Evolutionary conservation across 2,113 vertebrate genomes (phyloP).

Genomic region (Apistogramma diplotaenia): DNA sequence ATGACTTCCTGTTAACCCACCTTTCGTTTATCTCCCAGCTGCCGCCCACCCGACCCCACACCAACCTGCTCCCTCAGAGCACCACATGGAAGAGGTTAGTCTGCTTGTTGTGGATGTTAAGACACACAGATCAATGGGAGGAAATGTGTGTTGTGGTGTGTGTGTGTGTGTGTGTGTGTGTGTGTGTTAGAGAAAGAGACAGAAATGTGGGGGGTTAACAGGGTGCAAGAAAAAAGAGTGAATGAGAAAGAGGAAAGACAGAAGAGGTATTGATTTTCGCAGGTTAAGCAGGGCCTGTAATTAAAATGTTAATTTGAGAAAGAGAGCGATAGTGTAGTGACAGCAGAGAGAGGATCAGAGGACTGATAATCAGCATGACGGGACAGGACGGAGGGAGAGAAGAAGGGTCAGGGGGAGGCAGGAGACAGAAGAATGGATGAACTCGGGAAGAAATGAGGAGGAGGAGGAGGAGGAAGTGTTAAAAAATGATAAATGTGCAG

Average conservation of each 20-base stretch:
- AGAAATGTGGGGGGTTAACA: not conserved
- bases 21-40: not conserved
- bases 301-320: slow-evolving; percentile 99
- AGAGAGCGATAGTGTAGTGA: slow-evolving; percentile 98
- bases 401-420: not conserved
- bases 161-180: slow-evolving; percentile 36
- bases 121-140: slow-evolving; percentile 85
- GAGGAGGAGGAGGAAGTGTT: not conserved
- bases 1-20: not conserved
- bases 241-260: slow-evolving; percentile 28
- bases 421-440: not conserved
- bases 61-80: slow-evolving; percentile 13
- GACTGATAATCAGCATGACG: slow-evolving; percentile 86
- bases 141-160: slow-evolving; percentile 65
- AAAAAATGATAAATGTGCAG: slow-evolving; percentile 13
- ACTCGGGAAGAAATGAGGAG: not conserved
- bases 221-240: slow-evolving; percentile 23
- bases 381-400: slow-evolving; percentile 63
- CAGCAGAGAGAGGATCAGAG: slow-evolving; percentile 90
- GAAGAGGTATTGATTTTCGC: slow-evolving; percentile 88
- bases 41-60: not conserved
- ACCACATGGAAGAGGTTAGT: slow-evolving; percentile 25
- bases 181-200: slow-evolving; percentile 9
- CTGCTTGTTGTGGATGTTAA: slow-evolving; percentile 59
- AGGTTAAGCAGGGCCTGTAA: slow-evolving; percentile 98